Evolutionary conservation across 2,797 vertebrate genomes (phyloP), one percentile per base, ranked within the genome.

Genomic region (Catostomus latipinnis): DNA sequence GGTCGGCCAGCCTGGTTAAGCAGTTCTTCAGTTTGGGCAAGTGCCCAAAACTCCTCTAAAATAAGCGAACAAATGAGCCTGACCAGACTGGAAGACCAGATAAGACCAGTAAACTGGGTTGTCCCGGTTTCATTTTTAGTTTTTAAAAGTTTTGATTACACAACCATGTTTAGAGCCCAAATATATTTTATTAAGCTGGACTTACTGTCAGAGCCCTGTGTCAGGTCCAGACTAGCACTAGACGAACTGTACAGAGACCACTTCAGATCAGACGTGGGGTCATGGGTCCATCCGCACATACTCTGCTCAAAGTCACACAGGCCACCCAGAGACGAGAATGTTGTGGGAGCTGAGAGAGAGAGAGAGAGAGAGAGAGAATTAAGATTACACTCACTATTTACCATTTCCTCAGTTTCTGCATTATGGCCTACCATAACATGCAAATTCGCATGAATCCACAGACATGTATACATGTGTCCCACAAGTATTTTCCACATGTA

Each of bases 241-340:
- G 91, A 85, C 5, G 90, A 92, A 11, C 92, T 93, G 90, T 95
- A 94, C 75, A 96, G 92, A 13, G 93, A 93, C 96, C 96, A 97
- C 0, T 90, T 95, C 82, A 96, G 94, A 57, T 95, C 95, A 0
- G 94, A 96, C 85, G 93, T 93, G 0, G 92, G 93, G 84, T 99
- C 97, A 0, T 96, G 95, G 1, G 95, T 94, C 98, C 98, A 99
- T 84, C 96, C 96, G 48, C 98, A 99, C 88, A 97, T 79, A 84
- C 90, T 94, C 81, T 91, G 90, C 87, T 95, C 97, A 77, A 99
- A 99, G 90, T 97, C 97, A 85, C 98, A 99, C 11, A 97, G 95
- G 68, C 96, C 97, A 73, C 93, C 74, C 90, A 0, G 81, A 85
- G 91, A 96, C 90, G 90, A 95, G 0, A 91, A 83, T 0, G 90